Evolutionary conservation across 2,797 vertebrate genomes (phyloP).

Genomic region (Gymnoscopelus microlampas): DNA sequence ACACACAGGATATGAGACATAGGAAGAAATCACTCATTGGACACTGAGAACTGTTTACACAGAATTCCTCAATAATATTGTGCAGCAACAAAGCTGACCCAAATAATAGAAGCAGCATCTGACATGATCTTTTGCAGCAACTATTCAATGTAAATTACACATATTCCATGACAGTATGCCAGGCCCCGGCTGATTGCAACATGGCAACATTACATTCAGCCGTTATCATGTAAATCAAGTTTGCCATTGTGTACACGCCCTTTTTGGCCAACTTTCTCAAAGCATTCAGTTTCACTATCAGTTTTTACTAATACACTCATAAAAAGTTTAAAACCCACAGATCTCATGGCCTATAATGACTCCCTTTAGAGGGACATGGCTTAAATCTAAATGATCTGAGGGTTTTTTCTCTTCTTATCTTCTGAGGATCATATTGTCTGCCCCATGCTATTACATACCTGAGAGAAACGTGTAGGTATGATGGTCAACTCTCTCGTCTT

Average conservation of each 20-base stretch:
- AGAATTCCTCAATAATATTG: not conserved
- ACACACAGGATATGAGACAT: constrained; percentile 24
- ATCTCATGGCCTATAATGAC: constrained; percentile 56
- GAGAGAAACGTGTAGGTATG: constrained; percentile 36
- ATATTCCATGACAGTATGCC: not conserved
- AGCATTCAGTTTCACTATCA: constrained; percentile 34
- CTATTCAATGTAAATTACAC: not conserved
- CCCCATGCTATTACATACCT: constrained; percentile 66
- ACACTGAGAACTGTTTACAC: not conserved
- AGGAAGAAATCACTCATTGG: constrained; percentile 9
- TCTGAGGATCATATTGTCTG: constrained; percentile 21
- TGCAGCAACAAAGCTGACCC: not conserved
- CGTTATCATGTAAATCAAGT: constrained; percentile 5
- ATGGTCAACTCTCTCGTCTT: constrained; percentile 42
- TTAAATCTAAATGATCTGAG: constrained; percentile 30
- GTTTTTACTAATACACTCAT: constrained; percentile 25
- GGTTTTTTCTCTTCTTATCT: constrained; percentile 38
- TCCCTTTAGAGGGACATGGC: constrained; percentile 49
- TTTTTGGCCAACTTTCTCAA: constrained; percentile 34
- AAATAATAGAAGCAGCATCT: not conserved
- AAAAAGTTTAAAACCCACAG: constrained; percentile 29
- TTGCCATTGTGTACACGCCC: constrained; percentile 25
- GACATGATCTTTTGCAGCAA: not conserved
- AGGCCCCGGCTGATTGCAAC: not conserved
- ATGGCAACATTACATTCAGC: constrained; percentile 8